Conservation (phyloP, 2,797 vertebrate genomes). For the Emydoidea blandingii region DNA sequence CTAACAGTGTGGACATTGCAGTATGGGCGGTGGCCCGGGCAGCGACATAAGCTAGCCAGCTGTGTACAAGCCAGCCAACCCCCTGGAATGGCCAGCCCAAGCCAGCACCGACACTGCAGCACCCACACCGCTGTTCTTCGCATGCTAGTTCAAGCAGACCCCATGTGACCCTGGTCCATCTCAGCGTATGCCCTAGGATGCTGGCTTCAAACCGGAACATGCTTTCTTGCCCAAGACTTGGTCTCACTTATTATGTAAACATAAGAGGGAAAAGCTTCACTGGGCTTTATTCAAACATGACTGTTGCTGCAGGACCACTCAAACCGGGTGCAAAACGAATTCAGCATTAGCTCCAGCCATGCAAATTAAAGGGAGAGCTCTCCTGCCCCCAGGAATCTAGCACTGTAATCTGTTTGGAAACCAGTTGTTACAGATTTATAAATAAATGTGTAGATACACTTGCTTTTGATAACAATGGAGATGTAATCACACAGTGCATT, state of each 20-base stretch:
- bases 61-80: not conserved
- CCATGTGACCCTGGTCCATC: not conserved
- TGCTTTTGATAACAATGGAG: not conserved
- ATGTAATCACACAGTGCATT: not conserved
- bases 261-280: not conserved
- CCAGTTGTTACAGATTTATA: not conserved
- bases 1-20: not conserved
- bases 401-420: not conserved
- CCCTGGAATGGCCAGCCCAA: not conserved
- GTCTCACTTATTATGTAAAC: not conserved
- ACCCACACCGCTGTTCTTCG: not conserved
- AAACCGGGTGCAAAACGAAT: accelerated
- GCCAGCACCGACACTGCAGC: not conserved
- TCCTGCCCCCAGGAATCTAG: not conserved
- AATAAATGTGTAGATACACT: not conserved
- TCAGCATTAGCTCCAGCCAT: not conserved
- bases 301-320: not conserved
- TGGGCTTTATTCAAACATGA: not conserved
- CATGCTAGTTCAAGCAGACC: not conserved
- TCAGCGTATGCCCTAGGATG: not conserved
- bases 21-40: too few relatives aligned
- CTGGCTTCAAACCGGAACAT: not conserved
- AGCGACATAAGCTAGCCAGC: not conserved
- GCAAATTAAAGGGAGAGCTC: not conserved
- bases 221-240: not conserved